Base-by-base conservation (phyloP, 2,888 invertebrate genomes). In the Eulithis testata region DNA sequence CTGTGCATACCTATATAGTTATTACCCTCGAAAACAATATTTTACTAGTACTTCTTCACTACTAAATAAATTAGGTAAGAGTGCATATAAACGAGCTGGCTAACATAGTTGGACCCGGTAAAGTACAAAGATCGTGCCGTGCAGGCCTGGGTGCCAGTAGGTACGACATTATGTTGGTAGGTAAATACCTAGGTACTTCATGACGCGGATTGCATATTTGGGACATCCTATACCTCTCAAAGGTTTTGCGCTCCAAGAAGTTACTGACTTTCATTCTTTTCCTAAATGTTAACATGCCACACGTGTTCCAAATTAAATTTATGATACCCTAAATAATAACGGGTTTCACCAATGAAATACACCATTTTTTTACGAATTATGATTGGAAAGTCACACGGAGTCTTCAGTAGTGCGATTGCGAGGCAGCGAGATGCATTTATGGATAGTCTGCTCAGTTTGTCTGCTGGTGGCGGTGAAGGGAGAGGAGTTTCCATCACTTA, bases 401-500 rank as follows among this genome's bases (percentile, higher is more conserved):
- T 66, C 67, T 73, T 71, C 69, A 54, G 74, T 68, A 70, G 78
- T 70, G 75, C 64, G 75, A 60, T 74, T 54, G 82, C 71, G 76
- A 60, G 69, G 53, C 54, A 56, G 66, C 67, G 88, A 80, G 69
- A 93, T 91, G 90, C 77, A 75, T 72, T 43, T 81, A 79, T 88
- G 85, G 83, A 27, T 79, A 51, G 51, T 81, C 44, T 65, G 77
- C 63, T 69, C 84, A 12, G 60, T 85, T 44, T 83, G 70, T 77
- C 59, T 84, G 49, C 73, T 82, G 65, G 69, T 75, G 61, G 64
- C 71, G 9, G 86, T 78, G 50, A 67, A 50, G 2, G 84, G 80
- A n/a, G 94, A 96, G 83, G 95, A 95, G 74, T 96, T 95, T 86
- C 96, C 96, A 3, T 96, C 96, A 0, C 87, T 96, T 70, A 93